Base-by-base conservation (phyloP, 1,140 invertebrate species). In the Samia ricini region DNA sequence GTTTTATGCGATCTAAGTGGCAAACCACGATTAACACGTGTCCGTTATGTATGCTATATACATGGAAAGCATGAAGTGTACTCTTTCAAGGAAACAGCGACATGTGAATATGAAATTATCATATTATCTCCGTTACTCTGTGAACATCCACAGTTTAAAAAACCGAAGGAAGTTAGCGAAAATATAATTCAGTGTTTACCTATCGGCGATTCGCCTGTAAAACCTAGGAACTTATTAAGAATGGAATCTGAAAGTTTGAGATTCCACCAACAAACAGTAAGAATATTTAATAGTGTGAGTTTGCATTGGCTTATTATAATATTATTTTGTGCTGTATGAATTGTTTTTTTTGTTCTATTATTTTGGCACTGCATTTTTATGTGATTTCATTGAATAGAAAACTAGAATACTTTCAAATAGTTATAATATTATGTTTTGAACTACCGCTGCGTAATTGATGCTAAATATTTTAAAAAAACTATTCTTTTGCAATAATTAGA, bases 41-140 rank as follows among this genome's bases (percentile, higher is more conserved):
- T 98, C 4, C 87, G 95, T 1, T 98, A 97, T 80, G 95, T 98
- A 0, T 98, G 97, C 83, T 97, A 96, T 77, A 92, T 92, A 21
- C 94, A 95, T 74, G 95, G 95, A n/a, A 96, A 96, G 72, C 96
- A 98, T 74, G 97, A 99, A 76, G 94, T 99, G 12, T 97, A 96
- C 81, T 97, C 97, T 0, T 92, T 99, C 29, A 98, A 98, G 80
- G 98, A 99, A 91, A 95, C 94, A 0, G 95, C 96, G 0, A 98
- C 96, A 0, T 99, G 98, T 81, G 96, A 98, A 90, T 99, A 99
- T 88, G 97, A 98, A 90, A 94, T 96, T 8, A 93, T 98, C 23
- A 95, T 98, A 8, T 90, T 98, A 5, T 96, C 97, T 1, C 94
- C 96, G 2, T 83, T 95, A 10, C 90, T 99, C 0, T 99, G 98